Percentiles rank a stretch among this genome's conserved stretches.
Evolutionary conservation across 1,140 invertebrate species (phyloP).

Genomic region (Pachyrhynchus sulphureomaculatus): DNA sequence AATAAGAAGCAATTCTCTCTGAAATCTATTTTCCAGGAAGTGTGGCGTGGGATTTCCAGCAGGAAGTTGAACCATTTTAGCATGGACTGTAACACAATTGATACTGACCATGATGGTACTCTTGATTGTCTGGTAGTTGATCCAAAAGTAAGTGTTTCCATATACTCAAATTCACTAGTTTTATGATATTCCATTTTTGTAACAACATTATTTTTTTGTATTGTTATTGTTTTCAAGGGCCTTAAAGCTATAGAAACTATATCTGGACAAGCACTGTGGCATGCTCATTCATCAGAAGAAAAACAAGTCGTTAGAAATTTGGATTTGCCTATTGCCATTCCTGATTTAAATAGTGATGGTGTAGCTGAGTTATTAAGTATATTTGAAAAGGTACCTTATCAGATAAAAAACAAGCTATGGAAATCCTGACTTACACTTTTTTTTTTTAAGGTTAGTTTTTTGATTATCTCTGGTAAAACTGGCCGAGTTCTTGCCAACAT

Average conservation of each 20-base stretch:
- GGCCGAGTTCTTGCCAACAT: constrained; percentile 31
- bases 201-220: too few species aligned
- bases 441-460: constrained; percentile 7
- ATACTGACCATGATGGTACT: constrained; percentile 67
- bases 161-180: too few species aligned
- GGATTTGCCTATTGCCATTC: constrained; percentile 68
- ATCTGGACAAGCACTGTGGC: constrained; percentile 67
- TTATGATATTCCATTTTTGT: too few species aligned
- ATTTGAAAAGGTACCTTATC: constrained; percentile 56
- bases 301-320: constrained; percentile 50
- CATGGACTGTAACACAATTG: constrained; percentile 69
- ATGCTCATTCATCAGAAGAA: constrained; percentile 55
- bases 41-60: constrained; percentile 65
- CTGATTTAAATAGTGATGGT: constrained; percentile 70
- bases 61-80: constrained; percentile 63
- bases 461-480: constrained; percentile 32
- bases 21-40: constrained; percentile 57
- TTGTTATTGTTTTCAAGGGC: too few species aligned
- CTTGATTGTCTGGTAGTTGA: constrained; percentile 73
- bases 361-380: constrained; percentile 65
- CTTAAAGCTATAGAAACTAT: constrained; percentile 70
- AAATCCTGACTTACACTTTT: not conserved
- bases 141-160: constrained; percentile 48
- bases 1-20: too few species aligned
- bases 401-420: constrained; percentile 33